These are phyloP conservation scores for Laupala kohalensis DNA, from an alignment of 1,140 invertebrate species.

Conservation along the genomic window DNA sequence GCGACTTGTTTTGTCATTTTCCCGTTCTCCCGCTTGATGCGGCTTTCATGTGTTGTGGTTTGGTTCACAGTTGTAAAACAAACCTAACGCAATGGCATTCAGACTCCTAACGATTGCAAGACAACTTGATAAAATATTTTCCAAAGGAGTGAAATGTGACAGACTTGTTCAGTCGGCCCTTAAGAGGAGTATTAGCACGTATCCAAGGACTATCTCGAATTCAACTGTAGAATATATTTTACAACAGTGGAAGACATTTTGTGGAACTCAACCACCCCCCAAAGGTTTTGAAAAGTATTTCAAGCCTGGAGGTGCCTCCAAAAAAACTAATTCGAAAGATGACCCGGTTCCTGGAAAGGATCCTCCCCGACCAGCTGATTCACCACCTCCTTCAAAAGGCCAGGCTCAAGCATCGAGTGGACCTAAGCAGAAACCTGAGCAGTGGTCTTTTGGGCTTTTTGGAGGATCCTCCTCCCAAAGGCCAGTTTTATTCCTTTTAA, in stretches of 20 bases:
- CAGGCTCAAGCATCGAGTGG: constrained; percentile 21
- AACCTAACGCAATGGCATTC: constrained; percentile 16
- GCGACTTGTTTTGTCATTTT: not conserved
- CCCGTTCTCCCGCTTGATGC: not conserved
- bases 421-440: constrained; percentile 29
- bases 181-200: constrained; percentile 17
- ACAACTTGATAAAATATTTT: constrained; percentile 25
- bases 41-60: not conserved
- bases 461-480: constrained; percentile 26
- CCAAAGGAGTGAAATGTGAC: constrained; percentile 23
- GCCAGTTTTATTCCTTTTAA: not conserved
- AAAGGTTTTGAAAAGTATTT: constrained; percentile 91
- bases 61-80: not conserved
- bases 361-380: constrained; percentile 23
- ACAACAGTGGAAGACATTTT: constrained; percentile 41
- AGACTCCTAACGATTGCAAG: constrained; percentile 17
- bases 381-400: constrained; percentile 24
- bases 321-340: constrained; percentile 20
- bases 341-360: constrained; percentile 19
- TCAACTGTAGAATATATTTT: constrained; percentile 30
- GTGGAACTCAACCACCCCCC: constrained; percentile 48
- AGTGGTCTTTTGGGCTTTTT: constrained; percentile 56
- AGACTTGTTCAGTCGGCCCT: constrained; percentile 16
- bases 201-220: constrained; percentile 17
- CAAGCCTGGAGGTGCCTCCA: constrained; percentile 40